phyloP scores from a whole-genome alignment of 53 echinoderm and acorn worm genomes.

The Holothuria leucospilota region DNA sequence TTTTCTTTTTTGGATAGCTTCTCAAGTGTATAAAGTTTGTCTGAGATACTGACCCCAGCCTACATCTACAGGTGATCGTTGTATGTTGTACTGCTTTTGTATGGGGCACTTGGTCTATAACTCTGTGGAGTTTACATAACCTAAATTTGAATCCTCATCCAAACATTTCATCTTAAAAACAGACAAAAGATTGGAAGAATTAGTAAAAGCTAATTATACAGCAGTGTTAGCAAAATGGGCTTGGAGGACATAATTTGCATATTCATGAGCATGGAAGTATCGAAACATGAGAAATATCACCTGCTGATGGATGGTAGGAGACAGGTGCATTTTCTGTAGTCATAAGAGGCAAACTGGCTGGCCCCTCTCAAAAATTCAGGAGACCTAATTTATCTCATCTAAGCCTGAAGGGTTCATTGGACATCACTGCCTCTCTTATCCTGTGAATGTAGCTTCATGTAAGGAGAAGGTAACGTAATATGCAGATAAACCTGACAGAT shows the following conservation, averaged over 20 bases:
- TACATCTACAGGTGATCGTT: slow-evolving; percentile 17
- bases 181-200: slow-evolving; percentile 49
- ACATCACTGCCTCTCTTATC: slow-evolving; percentile 9
- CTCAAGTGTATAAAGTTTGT: too few relatives aligned
- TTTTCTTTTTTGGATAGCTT: too few relatives aligned
- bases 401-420: slow-evolving; percentile 41
- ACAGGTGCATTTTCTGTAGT: slow-evolving; percentile 41
- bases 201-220: slow-evolving; percentile 45
- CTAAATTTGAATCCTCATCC: slow-evolving; percentile 45
- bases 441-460: slow-evolving; percentile 14
- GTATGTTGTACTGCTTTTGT: neutral
- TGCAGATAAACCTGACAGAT: slow-evolving; percentile 38
- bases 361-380: slow-evolving; percentile 41
- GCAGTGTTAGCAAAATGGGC: slow-evolving; percentile 50
- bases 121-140: slow-evolving; percentile 33
- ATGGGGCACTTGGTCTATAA: slow-evolving; percentile 24
- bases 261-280: slow-evolving; percentile 44
- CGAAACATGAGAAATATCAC: slow-evolving; percentile 46
- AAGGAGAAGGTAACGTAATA: slow-evolving; percentile 26
- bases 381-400: slow-evolving; percentile 36
- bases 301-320: slow-evolving; percentile 41
- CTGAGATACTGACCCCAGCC: slow-evolving; percentile 12
- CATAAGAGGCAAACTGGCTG: slow-evolving; percentile 23
- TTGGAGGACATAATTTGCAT: slow-evolving; percentile 42
- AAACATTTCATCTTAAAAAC: slow-evolving; percentile 22